Base-by-base conservation (phyloP, 2,113 vertebrate genomes). In the Clarias batrachus region DNA sequence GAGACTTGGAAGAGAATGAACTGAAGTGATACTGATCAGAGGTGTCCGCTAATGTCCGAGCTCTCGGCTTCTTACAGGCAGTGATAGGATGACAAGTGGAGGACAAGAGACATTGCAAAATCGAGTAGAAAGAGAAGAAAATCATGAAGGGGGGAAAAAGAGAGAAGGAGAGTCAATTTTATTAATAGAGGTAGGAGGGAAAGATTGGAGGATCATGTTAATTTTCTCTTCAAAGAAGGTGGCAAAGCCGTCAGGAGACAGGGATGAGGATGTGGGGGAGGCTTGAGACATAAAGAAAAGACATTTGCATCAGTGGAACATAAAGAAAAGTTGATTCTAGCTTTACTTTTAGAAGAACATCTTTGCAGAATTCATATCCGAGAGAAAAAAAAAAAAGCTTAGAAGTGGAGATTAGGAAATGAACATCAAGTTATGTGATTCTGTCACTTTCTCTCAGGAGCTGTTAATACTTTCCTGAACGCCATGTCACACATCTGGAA, bases 171-270 rank as follows among this genome's bases (percentile, higher is more conserved):
- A 48, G 48, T 74, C 11, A 74, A 74, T 25, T 25, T 19, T 52
- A 74, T 74, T 54, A 54, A 54, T 76, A 54, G 41, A 54, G 23
- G 23, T n/a, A n/a, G 73, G 23, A 76, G n/a, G 23, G 8, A 56
- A 77, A 77, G 74, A 77, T 77, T 56, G 52, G 74, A 19, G 25
- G 74, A 56, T 56, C 8, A 3, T 56, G 48, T 27, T 56, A 27
- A 56, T 77, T 77, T 77, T 77, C 52, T 56, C 48, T 77, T 77
- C 52, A 56, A 27, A 56, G 25, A 76, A n/a, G 48, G 73, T 76
- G 23, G 52, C 74, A 56, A 78, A 56, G 25, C 41, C 73, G 7
- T 76, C 23, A 52, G 11, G 23, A n/a, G 73, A 14, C n/a, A 54
- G 11, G 11, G 73, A 76, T 23, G 73, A 76, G 12, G 48, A 76